Percentiles rank a stretch among this genome's conserved stretches.
phyloP scores from a whole-genome alignment of 2,888 invertebrate species.

The Acronicta alni region DNA sequence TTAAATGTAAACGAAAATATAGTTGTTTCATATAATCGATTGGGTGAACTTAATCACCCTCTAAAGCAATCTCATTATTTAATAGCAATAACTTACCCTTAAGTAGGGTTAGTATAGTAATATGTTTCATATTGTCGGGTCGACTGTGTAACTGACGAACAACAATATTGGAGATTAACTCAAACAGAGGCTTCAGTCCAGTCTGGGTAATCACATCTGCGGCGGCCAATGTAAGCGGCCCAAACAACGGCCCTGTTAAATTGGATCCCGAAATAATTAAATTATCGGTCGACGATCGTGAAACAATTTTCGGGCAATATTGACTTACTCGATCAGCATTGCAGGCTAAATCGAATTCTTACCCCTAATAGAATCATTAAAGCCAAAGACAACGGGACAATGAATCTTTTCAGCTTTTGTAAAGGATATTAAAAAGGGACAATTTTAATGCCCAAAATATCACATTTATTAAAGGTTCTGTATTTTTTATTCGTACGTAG shows the following conservation, averaged over 20 bases:
- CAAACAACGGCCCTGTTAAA: constrained; percentile 64
- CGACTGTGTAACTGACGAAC: constrained; percentile 44
- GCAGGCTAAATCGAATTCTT: constrained; percentile 70
- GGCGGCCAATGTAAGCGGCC: constrained; percentile 57
- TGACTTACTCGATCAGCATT: constrained; percentile 68
- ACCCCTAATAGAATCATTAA: constrained; percentile 68
- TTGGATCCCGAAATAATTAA: constrained; percentile 75
- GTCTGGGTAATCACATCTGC: constrained; percentile 62
- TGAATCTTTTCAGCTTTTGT: constrained; percentile 48
- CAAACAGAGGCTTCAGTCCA: constrained; percentile 46
- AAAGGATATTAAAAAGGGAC: constrained; percentile 11
- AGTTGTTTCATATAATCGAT: not conserved
- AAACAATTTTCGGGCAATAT: constrained; percentile 80
- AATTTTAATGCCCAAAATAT: constrained; percentile 20
- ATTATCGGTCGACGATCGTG: constrained; percentile 75
- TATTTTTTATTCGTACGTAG: no score
- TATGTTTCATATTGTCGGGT: constrained; percentile 34
- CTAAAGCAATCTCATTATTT: constrained; percentile 11
- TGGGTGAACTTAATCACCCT: not conserved
- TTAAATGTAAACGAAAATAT: no score
- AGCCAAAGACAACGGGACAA: constrained; percentile 50
- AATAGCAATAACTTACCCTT: constrained; percentile 3
- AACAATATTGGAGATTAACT: constrained; percentile 60
- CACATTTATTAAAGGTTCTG: constrained; percentile 11
- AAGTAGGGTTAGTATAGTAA: constrained; percentile 24